Evolutionary conservation across 2,888 invertebrate species (phyloP), one percentile per base, ranked within the genome.

Genomic region (Venusia cambrica): DNA sequence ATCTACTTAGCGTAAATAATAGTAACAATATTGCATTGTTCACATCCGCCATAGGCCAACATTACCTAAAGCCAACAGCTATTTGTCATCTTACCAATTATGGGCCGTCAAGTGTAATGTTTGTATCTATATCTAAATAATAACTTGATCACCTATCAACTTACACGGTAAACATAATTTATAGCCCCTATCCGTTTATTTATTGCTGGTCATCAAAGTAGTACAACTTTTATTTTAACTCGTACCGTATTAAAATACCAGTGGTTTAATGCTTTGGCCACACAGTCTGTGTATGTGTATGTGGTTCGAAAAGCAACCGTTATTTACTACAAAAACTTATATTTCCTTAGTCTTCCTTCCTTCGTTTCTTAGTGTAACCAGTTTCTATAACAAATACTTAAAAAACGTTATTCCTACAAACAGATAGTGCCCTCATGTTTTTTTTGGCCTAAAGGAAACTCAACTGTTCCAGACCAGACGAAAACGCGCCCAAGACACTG

Each of bases 101-200:
- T 8, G 19, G 21, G 6, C 14, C 15, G n/a, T n/a, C n/a, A n/a
- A n/a, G n/a, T n/a, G n/a, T 28, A 29, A 26, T 34, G 30, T 27
- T 33, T 30, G 16, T 21, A 39, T 29, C 29, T 19, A 25, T 30
- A 12, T 26, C 20, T 12, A 30, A 21, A 37, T 37, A 30, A 32
- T 38, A 32, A 27, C 27, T 20, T 32, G 32, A 48, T 38, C 19
- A 28, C 28, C 36, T 18, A 44, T 47, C 35, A 34, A 41, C 36
- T 27, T 24, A 39, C 31, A 40, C 36, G 39, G 18, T 27, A 38
- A 41, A 31, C 26, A 20, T 44, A 36, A 38, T 47, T 44, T 44
- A 47, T 38, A 12, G 18, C 19, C 27, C 6, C 24, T 13, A 32
- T 25, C 28, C 22, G 21, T 25, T 28, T 29, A 44, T 44, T 47